Evolutionary conservation across 2,888 invertebrate species (phyloP), one percentile per base, ranked within the genome.

Genomic region (Heteropelma amictum): DNA sequence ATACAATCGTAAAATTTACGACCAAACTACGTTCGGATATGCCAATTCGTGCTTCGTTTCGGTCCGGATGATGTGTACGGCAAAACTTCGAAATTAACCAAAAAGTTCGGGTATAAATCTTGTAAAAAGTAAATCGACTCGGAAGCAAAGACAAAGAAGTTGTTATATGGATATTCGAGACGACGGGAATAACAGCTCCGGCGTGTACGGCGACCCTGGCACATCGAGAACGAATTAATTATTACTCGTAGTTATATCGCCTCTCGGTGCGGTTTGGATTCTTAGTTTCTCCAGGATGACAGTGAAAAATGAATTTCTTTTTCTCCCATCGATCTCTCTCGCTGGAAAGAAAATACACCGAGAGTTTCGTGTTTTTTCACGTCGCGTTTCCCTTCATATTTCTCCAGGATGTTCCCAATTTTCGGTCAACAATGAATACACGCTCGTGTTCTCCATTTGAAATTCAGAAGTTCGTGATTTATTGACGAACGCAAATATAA

Each of bases 141-240:
- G 21, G 28, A 61, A 23, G 61, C 33, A 63, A n/a, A n/a, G n/a
- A n/a, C 49, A 63, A 63, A 51, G 64, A 64, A 42, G 30, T 28
- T 64, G 51, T 64, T 64, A 42, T 53, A 42, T 30, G 40, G 65
- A 54, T 67, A 21, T 45, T 35, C 65, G 54, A 53, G 19, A 49
- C 21, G 12, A 38, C 10, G 35, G n/a, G 10, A 12, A 38, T n/a
- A n/a, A n/a, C n/a, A 38, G 35, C 49, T n/a, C 26, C 10, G 14
- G 19, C 21, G 21, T 26, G 21, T 19, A 26, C 10, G 26, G 47
- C 33, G 23, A 63, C 26, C 51, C 63, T 51, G 54, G n/a, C n/a
- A 45, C 65, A 54, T 65, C 54, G 54, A 65, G 65, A 67, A 56
- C 65, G 54, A 67, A 67, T 67, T 67, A 67, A 54, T 67, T 67